Conservation (phyloP, 2,797 vertebrate species). For the Rhynchotus rufescens region DNA sequence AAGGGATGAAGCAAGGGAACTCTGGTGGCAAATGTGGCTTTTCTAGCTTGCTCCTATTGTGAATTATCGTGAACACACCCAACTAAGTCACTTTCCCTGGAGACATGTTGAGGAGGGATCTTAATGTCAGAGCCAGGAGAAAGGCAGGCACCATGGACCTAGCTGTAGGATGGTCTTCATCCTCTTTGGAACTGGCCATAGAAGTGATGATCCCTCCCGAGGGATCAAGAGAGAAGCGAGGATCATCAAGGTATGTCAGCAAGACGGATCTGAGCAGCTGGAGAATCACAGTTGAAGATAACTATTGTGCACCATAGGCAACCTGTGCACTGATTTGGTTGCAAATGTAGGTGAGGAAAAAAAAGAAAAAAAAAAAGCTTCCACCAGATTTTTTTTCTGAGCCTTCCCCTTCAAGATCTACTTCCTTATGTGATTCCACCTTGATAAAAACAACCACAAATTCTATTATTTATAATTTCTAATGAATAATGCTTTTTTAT, state of each 20-base stretch:
- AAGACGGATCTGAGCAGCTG: not conserved
- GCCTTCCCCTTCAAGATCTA: not conserved
- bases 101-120: not conserved
- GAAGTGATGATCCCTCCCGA: not conserved
- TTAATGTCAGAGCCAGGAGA: not conserved
- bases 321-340: not conserved
- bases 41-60: not conserved
- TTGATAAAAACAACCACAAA: not conserved
- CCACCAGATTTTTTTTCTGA: not conserved
- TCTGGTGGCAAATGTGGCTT: not conserved
- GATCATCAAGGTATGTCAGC: fast-evolving
- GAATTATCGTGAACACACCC: not conserved
- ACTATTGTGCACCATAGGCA: not conserved
- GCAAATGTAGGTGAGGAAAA: not conserved
- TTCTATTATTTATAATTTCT: not conserved
- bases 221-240: too few relatives aligned
- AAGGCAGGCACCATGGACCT: fast-evolving
- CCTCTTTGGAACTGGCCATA: not conserved
- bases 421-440: not conserved
- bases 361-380: not conserved
- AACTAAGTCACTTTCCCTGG: not conserved
- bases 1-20: not conserved
- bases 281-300: fast-evolving
- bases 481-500: not conserved
- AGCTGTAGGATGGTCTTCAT: not conserved